Base-by-base conservation (phyloP, 92 coral and sea anemone genomes). In the Zoanthus sociatus region DNA sequence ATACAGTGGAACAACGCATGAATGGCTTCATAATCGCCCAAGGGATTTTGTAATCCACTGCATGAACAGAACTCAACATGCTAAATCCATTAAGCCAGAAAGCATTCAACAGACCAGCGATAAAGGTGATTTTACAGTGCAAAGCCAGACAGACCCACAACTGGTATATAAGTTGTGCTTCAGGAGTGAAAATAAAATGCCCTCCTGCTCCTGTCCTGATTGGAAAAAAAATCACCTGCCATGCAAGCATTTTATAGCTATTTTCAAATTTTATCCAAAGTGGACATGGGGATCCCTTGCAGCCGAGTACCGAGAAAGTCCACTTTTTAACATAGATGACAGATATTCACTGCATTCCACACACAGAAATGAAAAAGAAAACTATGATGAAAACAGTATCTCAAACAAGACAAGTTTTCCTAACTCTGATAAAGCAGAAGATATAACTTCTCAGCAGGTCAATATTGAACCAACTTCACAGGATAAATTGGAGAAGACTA, bases 171-270 rank as follows among this genome's bases (percentile, higher is more conserved):
- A 18, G 18, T 33, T 56, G 17, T 84, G 37, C 81, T 84, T 71
- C 68, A 46, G 76, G 33, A 30, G n/a, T 9, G 75, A 71, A 26
- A 53, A 70, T 7, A 33, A 44, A 56, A 58, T 84, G 76, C 87
- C 87, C 60, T 54, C 17, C 70, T 71, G 87, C 44, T 54, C 26
- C 26, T 26, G 26, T 26, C 26, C 26, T 26, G 26, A 26, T 26
- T 26, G 26, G 87, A 45, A 71, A 56, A 71, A 73, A 84, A 84
- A 16, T 16, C 87, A 84, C 78, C 51, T 71, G 16, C 87, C 87
- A 26, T 71, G 87, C 61, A 84, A 71, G 87, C 87, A 84, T 45
- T 84, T 84, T 55, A 46, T 84, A 45, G 87, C 87, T 16, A 73
- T 84, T 51, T 84, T 84, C 64, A 46, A 55, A 18, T 33, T 42